phyloP scores from a whole-genome alignment of 2,113 vertebrate genomes.

The Saccopteryx leptura region DNA sequence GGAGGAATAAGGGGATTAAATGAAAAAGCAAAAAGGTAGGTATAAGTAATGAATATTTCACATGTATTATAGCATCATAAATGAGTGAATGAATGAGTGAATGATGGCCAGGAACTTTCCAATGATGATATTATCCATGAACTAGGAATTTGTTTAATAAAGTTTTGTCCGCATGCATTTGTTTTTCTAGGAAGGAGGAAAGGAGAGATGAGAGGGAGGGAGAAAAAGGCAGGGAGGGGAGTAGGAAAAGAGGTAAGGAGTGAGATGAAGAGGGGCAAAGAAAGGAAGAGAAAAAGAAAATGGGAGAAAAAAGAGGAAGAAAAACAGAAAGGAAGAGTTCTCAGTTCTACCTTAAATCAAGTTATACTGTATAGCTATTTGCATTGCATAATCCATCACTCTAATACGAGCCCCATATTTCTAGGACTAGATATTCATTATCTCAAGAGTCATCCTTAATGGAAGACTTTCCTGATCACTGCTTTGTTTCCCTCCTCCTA shows the following conservation, averaged over 20 bases:
- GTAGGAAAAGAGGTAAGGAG: not conserved
- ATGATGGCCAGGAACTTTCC: not conserved
- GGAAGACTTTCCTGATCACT: not conserved
- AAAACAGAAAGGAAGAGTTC: not conserved
- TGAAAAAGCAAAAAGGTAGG: not conserved
- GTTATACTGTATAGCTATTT: not conserved
- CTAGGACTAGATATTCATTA: not conserved
- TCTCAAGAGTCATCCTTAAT: not conserved
- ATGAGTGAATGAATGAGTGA: not conserved
- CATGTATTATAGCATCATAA: not conserved
- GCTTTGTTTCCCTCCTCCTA: not conserved
- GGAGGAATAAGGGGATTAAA: not conserved
- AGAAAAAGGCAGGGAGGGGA: not conserved
- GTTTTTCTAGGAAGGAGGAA: not conserved
- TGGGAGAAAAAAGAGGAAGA: not conserved
- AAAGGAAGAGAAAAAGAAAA: not conserved
- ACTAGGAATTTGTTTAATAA: not conserved
- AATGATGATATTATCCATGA: not conserved
- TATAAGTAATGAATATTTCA: not conserved
- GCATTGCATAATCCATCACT: not conserved
- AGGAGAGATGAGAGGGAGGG: not conserved
- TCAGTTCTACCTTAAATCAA: not conserved
- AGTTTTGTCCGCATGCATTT: not conserved
- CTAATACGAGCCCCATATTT: not conserved
- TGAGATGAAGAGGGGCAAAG: not conserved